Evolutionary conservation across 2,797 vertebrate genomes (phyloP), one percentile per base, ranked within the genome.

Genomic region (Cyclura pinguis): DNA sequence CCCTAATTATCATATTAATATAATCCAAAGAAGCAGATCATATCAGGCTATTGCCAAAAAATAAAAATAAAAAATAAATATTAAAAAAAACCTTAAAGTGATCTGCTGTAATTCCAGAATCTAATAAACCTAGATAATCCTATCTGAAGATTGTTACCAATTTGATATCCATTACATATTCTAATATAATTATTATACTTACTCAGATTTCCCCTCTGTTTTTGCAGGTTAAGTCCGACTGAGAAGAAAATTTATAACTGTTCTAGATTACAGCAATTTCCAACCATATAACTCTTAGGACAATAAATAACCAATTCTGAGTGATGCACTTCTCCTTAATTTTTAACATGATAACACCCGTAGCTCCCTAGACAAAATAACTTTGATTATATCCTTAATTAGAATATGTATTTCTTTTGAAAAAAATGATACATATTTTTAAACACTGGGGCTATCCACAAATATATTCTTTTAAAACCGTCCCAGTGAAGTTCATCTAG

Each of bases 321-420:
- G 4, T 64, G 50, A 10, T 64, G 14, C 16, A 50, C 27, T n/a
- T 80, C 57, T 47, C 32, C 16, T 50, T 35, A 32, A 52, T n/a
- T 0, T 12, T 22, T 64, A 50, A 47, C 18, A 12, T n/a, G n/a
- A 35, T 1, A 85, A 35, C 16, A 52, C 42, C 22, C 47, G 2
- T 35, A 16, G 20, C 50, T 85, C 85, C 52, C 59, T 59, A 72
- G 47, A 24, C n/a, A 88, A 88, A 88, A 88, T 82, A 57, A 12
- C 18, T 20, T 14, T 72, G 77, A 81, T 72, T 57, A 82, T 18
- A 42, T 42, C 24, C 73, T 77, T 64, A 42, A 78, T 32, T 57
- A 80, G 57, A 80, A 52, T 80, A 88, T 72, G 6, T 42, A 57
- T 20, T 81, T 55, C 62, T 24, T 64, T 64, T 24, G 22, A 67